phyloP scores from a whole-genome alignment of 2,113 vertebrate species.

The Limnothrissa miodon region DNA sequence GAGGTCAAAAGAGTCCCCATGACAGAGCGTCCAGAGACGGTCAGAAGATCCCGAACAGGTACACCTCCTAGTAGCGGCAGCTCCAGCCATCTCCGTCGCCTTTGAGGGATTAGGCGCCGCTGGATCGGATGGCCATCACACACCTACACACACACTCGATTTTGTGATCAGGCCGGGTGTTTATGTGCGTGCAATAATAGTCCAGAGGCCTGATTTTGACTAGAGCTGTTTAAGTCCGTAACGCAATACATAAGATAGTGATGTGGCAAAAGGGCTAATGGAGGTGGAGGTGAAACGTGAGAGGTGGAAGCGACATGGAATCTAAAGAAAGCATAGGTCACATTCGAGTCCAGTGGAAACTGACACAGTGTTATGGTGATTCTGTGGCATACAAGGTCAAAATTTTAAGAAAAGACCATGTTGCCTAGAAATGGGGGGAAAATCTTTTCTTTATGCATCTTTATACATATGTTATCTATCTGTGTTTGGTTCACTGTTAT shows the following conservation, averaged over 20 bases:
- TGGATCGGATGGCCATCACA: not conserved
- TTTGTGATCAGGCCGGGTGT: constrained; percentile 12
- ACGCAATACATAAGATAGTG: not conserved
- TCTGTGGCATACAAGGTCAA: not conserved
- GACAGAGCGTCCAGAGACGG: constrained; percentile 25
- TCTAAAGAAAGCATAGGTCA: not conserved
- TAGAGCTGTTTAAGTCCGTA: not conserved
- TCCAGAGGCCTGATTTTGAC: not conserved
- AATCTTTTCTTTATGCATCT: not conserved
- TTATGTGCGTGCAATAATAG: not conserved
- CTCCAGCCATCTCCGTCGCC: not conserved
- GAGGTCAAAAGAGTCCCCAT: constrained; percentile 30
- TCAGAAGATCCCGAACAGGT: constrained; percentile 21
- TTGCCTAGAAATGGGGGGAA: not conserved
- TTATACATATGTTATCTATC: too few relatives aligned
- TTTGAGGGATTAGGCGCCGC: constrained; percentile 3
- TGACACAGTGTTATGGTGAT: not conserved
- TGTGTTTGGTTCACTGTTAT: not conserved
- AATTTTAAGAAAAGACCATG: constrained; percentile 28
- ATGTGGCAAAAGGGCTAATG: not conserved
- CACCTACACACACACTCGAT: constrained; percentile 1
- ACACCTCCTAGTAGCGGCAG: not conserved
- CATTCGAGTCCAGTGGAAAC: not conserved
- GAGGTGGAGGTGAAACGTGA: not conserved
- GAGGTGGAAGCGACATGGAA: not conserved